Evolutionary conservation across 1,140 invertebrate genomes (phyloP).

Genomic region (Sarcophaga peregrina): DNA sequence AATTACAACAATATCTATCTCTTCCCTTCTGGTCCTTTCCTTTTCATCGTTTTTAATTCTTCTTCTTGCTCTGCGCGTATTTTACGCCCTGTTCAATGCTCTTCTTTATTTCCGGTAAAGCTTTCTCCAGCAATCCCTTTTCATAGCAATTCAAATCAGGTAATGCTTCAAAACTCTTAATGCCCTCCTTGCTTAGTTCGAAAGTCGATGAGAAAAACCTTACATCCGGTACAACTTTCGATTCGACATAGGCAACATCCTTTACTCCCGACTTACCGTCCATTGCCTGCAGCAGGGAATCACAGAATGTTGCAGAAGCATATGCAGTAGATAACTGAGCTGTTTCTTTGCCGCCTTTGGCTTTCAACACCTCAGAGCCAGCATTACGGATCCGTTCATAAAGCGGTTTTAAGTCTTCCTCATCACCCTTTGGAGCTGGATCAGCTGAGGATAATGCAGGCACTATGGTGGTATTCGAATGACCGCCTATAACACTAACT

Average conservation of each 20-base stretch:
- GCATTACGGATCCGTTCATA: conserved; percentile 92
- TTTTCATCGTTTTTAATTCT: too few relatives aligned
- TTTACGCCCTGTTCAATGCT: conserved; percentile 94
- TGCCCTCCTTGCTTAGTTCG: conserved; percentile 87
- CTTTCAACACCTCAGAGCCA: conserved; percentile 97
- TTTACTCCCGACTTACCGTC: conserved; percentile 87
- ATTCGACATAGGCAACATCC: conserved; percentile 93
- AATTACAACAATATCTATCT: background rate
- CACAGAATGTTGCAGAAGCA: conserved; percentile 89
- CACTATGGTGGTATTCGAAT: conserved; percentile 96
- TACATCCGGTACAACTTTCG: conserved; percentile 82
- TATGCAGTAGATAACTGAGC: conserved; percentile 98
- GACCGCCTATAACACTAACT: conserved; percentile 95
- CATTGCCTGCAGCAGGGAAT: conserved; percentile 80
- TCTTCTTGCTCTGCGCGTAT: conserved; percentile 76
- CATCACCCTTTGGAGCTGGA: conserved; percentile 77
- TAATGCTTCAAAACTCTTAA: conserved; percentile 91
- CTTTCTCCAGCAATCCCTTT: conserved; percentile 80
- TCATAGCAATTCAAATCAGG: conserved; percentile 89
- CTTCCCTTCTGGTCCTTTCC: background rate
- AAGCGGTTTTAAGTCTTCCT: conserved; percentile 79
- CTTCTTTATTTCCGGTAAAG: conserved; percentile 89
- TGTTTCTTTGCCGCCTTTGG: conserved; percentile 95
- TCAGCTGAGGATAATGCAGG: conserved; percentile 92
- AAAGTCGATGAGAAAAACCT: conserved; percentile 94